Conservation (phyloP, 2,888 invertebrate genomes). For the Tipula confusa region DNA sequence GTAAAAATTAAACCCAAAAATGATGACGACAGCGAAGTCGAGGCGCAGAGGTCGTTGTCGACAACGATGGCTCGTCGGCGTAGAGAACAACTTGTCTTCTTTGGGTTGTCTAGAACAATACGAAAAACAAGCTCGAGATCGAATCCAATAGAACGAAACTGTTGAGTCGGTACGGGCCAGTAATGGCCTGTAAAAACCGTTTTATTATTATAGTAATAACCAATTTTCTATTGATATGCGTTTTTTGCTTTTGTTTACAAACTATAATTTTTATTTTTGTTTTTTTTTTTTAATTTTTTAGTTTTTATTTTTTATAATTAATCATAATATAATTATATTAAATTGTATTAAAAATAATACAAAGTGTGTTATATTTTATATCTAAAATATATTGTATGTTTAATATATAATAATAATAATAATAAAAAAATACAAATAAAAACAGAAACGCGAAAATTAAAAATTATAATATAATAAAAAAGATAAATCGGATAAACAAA, state of each 20-base stretch:
- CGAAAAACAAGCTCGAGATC: no score
- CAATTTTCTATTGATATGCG: neutral
- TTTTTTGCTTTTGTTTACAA: neutral
- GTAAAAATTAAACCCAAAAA: no score
- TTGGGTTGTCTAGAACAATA: no score
- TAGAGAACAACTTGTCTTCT: no score
- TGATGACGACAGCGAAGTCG: no score
- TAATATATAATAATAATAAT: neutral
- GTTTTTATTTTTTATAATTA: neutral
- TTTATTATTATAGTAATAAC: neutral
- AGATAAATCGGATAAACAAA: neutral
- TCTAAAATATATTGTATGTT: neutral
- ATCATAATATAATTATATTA: slow-evolving; percentile 9
- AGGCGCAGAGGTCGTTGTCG: no score
- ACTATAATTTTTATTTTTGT: slow-evolving; percentile 16
- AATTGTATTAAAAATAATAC: slow-evolving; percentile 14
- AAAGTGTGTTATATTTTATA: slow-evolving; percentile 4
- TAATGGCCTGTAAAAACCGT: no score
- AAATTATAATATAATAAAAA: neutral
- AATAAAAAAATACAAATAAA: neutral
- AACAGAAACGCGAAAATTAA: neutral
- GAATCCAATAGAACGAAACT: no score
- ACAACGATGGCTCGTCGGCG: no score
- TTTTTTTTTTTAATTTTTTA: neutral
- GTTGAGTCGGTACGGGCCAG: no score